Evolutionary conservation across 2,113 vertebrate species (phyloP).

Genomic region (Ictalurus furcatus): DNA sequence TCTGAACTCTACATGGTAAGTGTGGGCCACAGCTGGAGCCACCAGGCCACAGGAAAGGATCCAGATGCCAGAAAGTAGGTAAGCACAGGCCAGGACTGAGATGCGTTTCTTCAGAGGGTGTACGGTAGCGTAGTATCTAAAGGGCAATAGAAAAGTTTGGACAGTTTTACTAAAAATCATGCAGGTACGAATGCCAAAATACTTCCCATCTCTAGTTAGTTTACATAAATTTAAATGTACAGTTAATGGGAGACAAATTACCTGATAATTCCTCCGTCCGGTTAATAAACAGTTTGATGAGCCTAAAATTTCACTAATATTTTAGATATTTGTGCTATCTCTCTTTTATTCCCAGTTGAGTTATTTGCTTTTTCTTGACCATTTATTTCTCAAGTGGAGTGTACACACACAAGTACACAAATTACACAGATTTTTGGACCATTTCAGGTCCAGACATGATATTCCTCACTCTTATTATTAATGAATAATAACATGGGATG

Average conservation of each 20-base stretch:
- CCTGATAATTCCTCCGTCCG: background rate
- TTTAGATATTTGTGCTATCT: background rate
- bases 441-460: background rate
- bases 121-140: conserved; percentile 83
- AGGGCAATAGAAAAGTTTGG: background rate
- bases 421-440: background rate
- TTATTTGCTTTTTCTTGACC: background rate
- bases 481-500: background rate
- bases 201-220: too few species aligned
- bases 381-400: background rate
- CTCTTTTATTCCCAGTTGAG: background rate
- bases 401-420: background rate
- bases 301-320: background rate
- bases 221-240: background rate
- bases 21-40: conserved; percentile 81
- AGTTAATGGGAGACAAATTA: conserved; percentile 10
- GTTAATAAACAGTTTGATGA: background rate
- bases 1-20: conserved; percentile 83
- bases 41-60: conserved; percentile 80
- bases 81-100: conserved; percentile 77
- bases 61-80: conserved; percentile 81
- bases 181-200: background rate
- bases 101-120: conserved; percentile 84
- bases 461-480: background rate
- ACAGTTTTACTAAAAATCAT: background rate